Conservation (phyloP, 1,140 invertebrate species). For the Aphis craccivora region DNA sequence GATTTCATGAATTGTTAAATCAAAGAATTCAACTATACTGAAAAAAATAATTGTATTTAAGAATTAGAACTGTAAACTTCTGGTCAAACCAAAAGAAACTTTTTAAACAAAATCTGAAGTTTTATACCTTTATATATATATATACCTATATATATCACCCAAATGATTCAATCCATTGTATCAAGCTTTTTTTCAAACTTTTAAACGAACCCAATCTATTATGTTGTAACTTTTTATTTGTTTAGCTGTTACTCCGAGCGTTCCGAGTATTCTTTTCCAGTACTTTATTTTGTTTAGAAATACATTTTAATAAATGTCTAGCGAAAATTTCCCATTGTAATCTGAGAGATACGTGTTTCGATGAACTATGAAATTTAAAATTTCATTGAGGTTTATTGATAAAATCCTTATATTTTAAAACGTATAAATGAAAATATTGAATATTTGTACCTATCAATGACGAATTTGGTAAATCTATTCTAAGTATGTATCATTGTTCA, state of each 20-base stretch:
- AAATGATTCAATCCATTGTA: slow-evolving; percentile 18
- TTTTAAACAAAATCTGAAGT: slow-evolving; percentile 16
- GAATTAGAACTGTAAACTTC: neutral
- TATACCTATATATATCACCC: neutral
- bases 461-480: neutral
- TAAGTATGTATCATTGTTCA: neutral
- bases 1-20: neutral
- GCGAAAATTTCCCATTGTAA: neutral
- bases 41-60: neutral
- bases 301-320: neutral
- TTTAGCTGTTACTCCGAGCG: neutral
- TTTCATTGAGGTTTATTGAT: neutral
- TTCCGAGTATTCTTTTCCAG: neutral
- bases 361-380: neutral
- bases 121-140: neutral
- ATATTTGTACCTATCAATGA: neutral
- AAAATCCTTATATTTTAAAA: neutral
- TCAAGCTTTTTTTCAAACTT: neutral
- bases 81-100: neutral
- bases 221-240: slow-evolving; percentile 6
- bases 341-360: neutral
- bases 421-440: neutral
- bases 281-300: neutral
- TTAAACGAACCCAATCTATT: neutral
- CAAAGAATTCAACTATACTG: neutral